These are phyloP conservation scores for Natrix natrix DNA, from an alignment of 2,797 vertebrate genomes.

Conservation along the genomic window DNA sequence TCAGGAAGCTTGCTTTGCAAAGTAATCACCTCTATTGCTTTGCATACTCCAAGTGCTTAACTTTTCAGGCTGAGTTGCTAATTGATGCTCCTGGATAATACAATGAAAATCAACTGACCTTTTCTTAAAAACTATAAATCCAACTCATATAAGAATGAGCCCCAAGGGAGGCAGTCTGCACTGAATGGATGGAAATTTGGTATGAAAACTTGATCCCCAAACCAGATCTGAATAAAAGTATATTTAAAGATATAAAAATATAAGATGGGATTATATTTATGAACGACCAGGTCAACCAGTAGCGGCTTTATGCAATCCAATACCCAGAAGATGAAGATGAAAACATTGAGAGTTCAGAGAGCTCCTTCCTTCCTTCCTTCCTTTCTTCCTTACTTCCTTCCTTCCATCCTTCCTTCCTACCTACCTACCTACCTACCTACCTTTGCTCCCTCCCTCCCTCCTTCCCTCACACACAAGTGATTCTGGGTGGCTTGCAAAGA, in stretches of 20 bases:
- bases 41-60: not conserved
- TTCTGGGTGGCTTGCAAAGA: not conserved
- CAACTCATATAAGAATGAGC: not conserved
- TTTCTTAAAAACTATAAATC: not conserved
- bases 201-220: not conserved
- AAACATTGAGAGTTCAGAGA: not conserved
- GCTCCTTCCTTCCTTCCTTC: too few species aligned
- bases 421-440: too few species aligned
- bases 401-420: too few species aligned
- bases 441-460: too few species aligned
- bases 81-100: not conserved
- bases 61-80: not conserved
- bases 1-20: not conserved
- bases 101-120: not conserved
- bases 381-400: too few species aligned
- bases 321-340: not conserved
- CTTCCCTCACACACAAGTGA: not conserved
- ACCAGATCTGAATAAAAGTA: not conserved
- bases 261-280: not conserved
- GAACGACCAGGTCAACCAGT: not conserved
- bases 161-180: not conserved
- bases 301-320: not conserved
- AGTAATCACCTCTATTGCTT: not conserved
- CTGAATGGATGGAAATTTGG: not conserved
- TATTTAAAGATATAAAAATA: not conserved